These are phyloP conservation scores for Coptodon rendalli DNA, from an alignment of 2,113 vertebrate genomes.

Conservation along the genomic window DNA sequence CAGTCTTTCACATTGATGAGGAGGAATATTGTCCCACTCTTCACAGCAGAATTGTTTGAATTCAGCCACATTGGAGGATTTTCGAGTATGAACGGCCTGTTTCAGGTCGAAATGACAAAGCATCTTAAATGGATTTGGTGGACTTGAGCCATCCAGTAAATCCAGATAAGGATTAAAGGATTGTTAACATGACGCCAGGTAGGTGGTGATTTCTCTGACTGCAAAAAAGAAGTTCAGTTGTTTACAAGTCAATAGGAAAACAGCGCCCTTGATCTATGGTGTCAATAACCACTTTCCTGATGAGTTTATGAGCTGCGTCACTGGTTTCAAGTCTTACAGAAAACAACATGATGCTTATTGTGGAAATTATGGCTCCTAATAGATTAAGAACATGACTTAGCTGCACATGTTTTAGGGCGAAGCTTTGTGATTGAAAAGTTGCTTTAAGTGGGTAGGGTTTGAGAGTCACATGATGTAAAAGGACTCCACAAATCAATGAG, in stretches of 20 bases:
- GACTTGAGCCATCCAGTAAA: background rate
- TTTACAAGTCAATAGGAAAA: background rate
- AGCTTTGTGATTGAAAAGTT: background rate
- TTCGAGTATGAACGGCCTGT: background rate
- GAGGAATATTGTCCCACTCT: background rate
- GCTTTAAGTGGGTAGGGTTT: background rate
- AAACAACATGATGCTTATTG: background rate
- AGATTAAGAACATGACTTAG: background rate
- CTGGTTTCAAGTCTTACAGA: background rate
- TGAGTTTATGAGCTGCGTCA: background rate
- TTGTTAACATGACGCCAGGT: background rate
- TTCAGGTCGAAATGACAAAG: background rate
- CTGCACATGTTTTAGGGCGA: accelerated
- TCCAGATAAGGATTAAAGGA: background rate
- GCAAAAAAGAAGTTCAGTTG: background rate
- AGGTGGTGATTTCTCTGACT: background rate
- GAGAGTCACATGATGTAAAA: background rate
- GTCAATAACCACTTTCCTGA: background rate
- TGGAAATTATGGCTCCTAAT: background rate
- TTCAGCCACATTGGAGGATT: background rate
- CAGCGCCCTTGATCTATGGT: background rate
- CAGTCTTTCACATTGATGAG: background rate
- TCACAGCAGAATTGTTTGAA: background rate
- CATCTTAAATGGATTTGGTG: background rate
- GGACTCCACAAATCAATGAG: background rate